Base-by-base conservation (phyloP, 1,140 invertebrate species). In the Drosophila pachea region DNA sequence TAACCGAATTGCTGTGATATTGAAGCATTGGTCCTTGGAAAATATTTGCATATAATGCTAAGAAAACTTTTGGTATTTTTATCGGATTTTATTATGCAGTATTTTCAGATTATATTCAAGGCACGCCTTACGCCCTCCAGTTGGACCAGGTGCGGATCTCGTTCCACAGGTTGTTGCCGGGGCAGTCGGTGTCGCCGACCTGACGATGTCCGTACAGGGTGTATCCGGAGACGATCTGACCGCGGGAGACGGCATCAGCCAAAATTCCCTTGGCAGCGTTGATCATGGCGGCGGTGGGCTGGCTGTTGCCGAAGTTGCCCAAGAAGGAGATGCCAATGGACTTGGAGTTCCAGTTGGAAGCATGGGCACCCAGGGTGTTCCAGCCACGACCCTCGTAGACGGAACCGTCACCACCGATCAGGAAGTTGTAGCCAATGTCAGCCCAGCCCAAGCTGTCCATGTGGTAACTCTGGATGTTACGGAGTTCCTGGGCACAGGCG, bases 171-270 rank as follows among this genome's bases (percentile, higher is more conserved):
- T 89, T 89, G 9, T 93, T 89, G 9, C 94, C 94, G 1, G 94
- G 94, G 84, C 94, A 95, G 55, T 93, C 91, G 0, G 94, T 95
- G 3, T 90, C 87, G 16, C 91, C 76, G 0, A 93, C 91, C 90
- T 95, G 94, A 52, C 93, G 90, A 74, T 95, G 94, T 0, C 93
- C 94, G 5, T 94, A 77, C 8, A 95, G 87, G 45, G 89, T 93
- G 75, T 95, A 95, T 55, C 93, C 87, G 2, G 88, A 62, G 4
- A 82, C 77, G 31, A 95, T 92, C 74, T 91, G 91, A 2, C 92
- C 92, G 5, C 88, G 78, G 47, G 70, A 76, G 0, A 95, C 91
- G 5, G 94, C 94, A n/a, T 91, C 87, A 4, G 91, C 79, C 38
- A 95, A 93, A 5, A 95, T 71, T 5, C 90, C 88, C 70, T 92